These are phyloP conservation scores for Erebia aethiops DNA, from an alignment of 2,888 invertebrate species.

Conservation along the genomic window DNA sequence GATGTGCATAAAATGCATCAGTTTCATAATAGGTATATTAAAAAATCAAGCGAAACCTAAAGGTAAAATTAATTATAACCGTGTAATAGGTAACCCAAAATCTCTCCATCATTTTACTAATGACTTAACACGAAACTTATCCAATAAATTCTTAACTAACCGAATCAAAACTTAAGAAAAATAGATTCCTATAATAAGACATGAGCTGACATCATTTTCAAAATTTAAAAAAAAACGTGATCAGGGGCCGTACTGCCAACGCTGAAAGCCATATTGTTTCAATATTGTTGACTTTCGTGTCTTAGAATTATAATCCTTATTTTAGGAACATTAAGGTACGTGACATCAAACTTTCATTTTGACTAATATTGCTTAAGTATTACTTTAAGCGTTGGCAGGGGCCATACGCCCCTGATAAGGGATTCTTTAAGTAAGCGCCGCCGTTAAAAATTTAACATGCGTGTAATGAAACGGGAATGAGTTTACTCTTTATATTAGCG, in stretches of 20 bases:
- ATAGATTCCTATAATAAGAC: slow-evolving; percentile 13
- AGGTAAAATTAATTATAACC: slow-evolving; percentile 18
- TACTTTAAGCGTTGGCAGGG: no score
- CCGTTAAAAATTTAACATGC: slow-evolving; percentile 37
- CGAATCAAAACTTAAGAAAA: slow-evolving; percentile 9
- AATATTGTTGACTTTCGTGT: no score
- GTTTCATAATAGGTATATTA: neutral
- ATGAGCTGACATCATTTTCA: slow-evolving; percentile 4
- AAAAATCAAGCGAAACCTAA: neutral
- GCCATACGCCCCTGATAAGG: slow-evolving; percentile 1
- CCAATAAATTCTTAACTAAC: slow-evolving; percentile 8
- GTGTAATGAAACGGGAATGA: slow-evolving; percentile 45
- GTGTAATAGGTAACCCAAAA: slow-evolving; percentile 21
- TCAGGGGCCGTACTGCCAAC: neutral
- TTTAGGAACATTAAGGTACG: no score
- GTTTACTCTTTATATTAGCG: slow-evolving; percentile 45
- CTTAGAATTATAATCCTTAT: no score
- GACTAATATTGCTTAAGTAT: no score
- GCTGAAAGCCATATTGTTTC: no score
- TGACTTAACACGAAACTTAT: slow-evolving; percentile 8
- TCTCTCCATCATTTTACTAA: slow-evolving; percentile 16
- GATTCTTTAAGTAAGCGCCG: slow-evolving; percentile 30
- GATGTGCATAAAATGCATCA: no score
- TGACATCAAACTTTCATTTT: no score
- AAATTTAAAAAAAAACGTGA: slow-evolving; percentile 15